Base-by-base conservation (phyloP, 2,113 vertebrate species). In the Eclectus roratus region DNA sequence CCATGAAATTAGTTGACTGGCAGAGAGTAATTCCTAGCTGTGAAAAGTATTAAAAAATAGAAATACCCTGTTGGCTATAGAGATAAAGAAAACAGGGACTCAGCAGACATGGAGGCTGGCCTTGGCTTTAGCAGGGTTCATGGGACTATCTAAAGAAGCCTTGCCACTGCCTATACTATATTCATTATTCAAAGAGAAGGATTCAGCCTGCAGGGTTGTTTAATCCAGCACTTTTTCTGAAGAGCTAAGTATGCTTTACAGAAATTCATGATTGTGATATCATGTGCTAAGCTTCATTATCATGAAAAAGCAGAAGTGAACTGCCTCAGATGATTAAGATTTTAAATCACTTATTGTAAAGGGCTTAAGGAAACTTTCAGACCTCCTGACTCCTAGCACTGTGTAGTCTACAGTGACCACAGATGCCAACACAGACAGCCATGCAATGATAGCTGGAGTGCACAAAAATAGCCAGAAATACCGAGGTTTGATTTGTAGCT, bases 211-310 rank as follows among this genome's bases (percentile, higher is more conserved):
- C 93, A 94, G 96, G 93, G 72, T 73, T 94, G 88, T 95, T 96
- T 93, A 96, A 94, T 97, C 96, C 93, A 92, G 87, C 84, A 85
- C 89, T 95, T 95, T 88, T 94, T 95, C 87, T 88, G 87, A 94
- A 94, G 94, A 94, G 91, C 94, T 91, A 94, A 95, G 89, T 93
- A 85, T 73, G 89, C 93, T 95, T 95, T 96, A 92, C 91, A 95
- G 69, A 96, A 96, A 96, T 92, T 96, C 86, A 69, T 94, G 88
- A 91, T 97, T 90, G 91, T 95, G 94, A 63, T 96, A 95, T 93
- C 96, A 94, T 94, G 90, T 71, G 86, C 93, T 97, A 92, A 94
- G 93, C 96, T 96, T 94, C 96, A 96, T 96, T 96, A 95, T 97
- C 93, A 89, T 89, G 94, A 94, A 92, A 96, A 96, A 94, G 92